These are phyloP conservation scores for Choristoneura rosaceana DNA, from an alignment of 2,888 invertebrate genomes.

Conservation along the genomic window DNA sequence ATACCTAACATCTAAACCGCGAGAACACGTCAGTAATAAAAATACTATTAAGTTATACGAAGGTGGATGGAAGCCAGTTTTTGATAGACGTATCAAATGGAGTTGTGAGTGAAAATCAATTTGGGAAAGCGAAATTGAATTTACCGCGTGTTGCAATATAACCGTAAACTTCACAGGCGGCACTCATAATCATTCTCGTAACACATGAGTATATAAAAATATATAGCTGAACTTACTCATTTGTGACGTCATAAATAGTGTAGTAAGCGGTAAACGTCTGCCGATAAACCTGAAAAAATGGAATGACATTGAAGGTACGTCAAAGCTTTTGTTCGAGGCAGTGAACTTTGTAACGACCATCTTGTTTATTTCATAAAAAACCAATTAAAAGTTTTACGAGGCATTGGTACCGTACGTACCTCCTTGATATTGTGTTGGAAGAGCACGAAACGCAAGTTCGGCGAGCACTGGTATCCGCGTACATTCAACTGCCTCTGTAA, in stretches of 20 bases:
- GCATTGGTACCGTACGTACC: slow-evolving; percentile 80
- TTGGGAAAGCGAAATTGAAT: slow-evolving; percentile 60
- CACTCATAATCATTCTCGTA: slow-evolving; percentile 55
- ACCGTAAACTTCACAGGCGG: slow-evolving; percentile 51
- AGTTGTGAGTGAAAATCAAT: slow-evolving; percentile 62
- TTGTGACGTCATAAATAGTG: slow-evolving; percentile 96
- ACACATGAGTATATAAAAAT: slow-evolving; percentile 40
- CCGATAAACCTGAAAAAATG: slow-evolving; percentile 91
- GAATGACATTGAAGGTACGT: slow-evolving; percentile 49
- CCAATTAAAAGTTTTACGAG: slow-evolving; percentile 59
- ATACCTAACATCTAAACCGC: not conserved
- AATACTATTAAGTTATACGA: not conserved
- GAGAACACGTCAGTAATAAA: not conserved
- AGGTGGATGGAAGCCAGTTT: slow-evolving; percentile 18
- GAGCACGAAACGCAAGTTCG: slow-evolving; percentile 94
- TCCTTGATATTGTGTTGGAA: slow-evolving; percentile 95
- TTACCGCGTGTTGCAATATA: slow-evolving; percentile 59
- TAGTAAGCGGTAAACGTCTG: slow-evolving; percentile 95
- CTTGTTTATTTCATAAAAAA: slow-evolving; percentile 52
- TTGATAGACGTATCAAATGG: slow-evolving; percentile 46
- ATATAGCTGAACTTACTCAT: slow-evolving; percentile 88
- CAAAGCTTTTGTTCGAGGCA: slow-evolving; percentile 34
- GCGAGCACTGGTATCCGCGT: slow-evolving; percentile 94
- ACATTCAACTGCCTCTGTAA: slow-evolving; percentile 94
- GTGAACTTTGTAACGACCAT: slow-evolving; percentile 50